Base-by-base conservation (phyloP, 2,797 vertebrate genomes). In the Steatocranus sp. region DNA sequence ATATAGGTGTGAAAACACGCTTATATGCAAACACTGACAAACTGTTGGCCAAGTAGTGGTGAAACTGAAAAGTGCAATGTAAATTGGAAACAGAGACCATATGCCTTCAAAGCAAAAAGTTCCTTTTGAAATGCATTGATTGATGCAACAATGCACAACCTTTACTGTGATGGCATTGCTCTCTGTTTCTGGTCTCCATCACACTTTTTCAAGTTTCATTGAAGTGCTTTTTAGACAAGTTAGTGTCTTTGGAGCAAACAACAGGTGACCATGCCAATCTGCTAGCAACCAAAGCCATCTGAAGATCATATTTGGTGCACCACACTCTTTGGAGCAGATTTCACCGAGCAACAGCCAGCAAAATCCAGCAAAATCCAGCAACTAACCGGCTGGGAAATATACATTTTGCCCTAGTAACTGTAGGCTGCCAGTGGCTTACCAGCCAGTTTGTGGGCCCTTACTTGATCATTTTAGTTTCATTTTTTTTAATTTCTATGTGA, bases 351-450 rank as follows among this genome's bases (percentile, higher is more conserved):
- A 46, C 0, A 70, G 66, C 0, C 41, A 46, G 15, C 10, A 46
- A 46, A 30, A 46, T 1, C 0, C 41, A 46, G 15, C 10, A 46
- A 46, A 30, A 46, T 1, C 41, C 66, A 70, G 66, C 10, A 46
- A 30, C 66, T 43, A 70, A 27, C 66, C 0, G 0, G 6, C 6
- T 68, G 38, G 63, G 38, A 0, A 15, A 43, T 68, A 3, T 0
- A 68, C 20, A 68, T 68, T 68, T 43, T 70, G 15, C 11, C 23
- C 4, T 18, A 27, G 9, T 46, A 43, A 27, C 66, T 1, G 0
- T 4, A 70, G 41, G 66, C 30, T 70, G 66, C 15, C 23, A 70
- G 41, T 46, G 25, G 25, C 6, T 48, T 30, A 2, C 2, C 17
- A 8, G 11, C 7, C 17, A 5, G 43, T 73, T 30, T 73, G 17